These are phyloP conservation scores for Anguilla rostrata DNA, from an alignment of 2,113 vertebrate species.

Conservation along the genomic window DNA sequence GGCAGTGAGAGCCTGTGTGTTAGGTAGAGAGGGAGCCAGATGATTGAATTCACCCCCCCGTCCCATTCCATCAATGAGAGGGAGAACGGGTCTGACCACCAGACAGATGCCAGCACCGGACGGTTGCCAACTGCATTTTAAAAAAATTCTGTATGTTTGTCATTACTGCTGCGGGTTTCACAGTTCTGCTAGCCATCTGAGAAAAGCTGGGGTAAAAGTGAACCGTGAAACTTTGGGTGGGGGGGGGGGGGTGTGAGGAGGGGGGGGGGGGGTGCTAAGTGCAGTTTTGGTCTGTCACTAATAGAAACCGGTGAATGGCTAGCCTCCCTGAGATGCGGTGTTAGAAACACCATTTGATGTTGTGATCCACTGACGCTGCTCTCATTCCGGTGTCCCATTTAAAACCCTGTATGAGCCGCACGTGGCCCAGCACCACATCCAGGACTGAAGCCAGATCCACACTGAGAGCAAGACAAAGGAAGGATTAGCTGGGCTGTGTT, in stretches of 20 bases:
- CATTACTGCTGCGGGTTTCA: neutral
- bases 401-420: neutral
- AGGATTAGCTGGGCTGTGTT: neutral
- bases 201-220: neutral
- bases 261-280: neutral
- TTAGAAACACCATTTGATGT: neutral
- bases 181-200: neutral
- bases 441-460: neutral
- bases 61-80: too few relatives aligned
- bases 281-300: neutral
- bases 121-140: neutral
- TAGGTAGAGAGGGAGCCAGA: too few relatives aligned
- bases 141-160: neutral
- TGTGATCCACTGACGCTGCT: neutral
- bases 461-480: neutral
- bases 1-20: too few relatives aligned
- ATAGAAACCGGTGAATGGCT: neutral
- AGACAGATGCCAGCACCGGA: neutral
- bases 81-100: too few relatives aligned
- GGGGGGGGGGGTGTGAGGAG: neutral
- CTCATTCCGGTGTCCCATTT: neutral
- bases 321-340: neutral
- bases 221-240: too few relatives aligned
- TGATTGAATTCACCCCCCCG: too few relatives aligned
- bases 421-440: neutral